Percentiles rank a stretch among this genome's conserved stretches.
Evolutionary conservation across 2,888 invertebrate species (phyloP).

Genomic region (Autographa gamma): DNA sequence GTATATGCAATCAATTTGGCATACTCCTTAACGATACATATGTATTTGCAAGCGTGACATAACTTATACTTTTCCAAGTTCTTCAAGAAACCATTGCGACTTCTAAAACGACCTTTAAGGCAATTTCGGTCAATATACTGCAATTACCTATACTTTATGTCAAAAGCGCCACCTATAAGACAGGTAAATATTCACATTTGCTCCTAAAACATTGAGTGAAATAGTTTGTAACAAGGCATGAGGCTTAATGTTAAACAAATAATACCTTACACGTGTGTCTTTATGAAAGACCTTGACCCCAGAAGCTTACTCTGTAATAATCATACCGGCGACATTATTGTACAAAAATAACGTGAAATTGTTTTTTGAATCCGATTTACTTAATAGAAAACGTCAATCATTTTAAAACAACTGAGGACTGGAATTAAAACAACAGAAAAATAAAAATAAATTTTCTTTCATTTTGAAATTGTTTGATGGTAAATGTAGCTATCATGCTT

Average conservation of each 20-base stretch:
- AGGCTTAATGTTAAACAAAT: not conserved
- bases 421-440: not conserved
- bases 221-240: not conserved
- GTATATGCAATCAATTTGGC: too few relatives aligned
- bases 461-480: not conserved
- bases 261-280: not conserved
- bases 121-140: too few relatives aligned
- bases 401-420: not conserved
- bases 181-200: not conserved
- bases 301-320: not conserved
- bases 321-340: not conserved
- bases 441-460: not conserved
- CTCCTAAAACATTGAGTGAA: not conserved
- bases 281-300: not conserved
- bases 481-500: not conserved
- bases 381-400: conserved; percentile 1
- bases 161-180: not conserved
- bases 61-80: too few relatives aligned
- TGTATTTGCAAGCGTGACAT: too few relatives aligned
- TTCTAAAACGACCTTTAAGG: too few relatives aligned
- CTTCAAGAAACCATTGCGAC: too few relatives aligned
- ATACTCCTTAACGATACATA: too few relatives aligned
- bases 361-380: not conserved
- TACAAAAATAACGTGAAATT: not conserved
- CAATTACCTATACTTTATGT: too few relatives aligned